Evolutionary conservation across 2,888 invertebrate genomes (phyloP).

Genomic region (Acanthoscelides obtectus): DNA sequence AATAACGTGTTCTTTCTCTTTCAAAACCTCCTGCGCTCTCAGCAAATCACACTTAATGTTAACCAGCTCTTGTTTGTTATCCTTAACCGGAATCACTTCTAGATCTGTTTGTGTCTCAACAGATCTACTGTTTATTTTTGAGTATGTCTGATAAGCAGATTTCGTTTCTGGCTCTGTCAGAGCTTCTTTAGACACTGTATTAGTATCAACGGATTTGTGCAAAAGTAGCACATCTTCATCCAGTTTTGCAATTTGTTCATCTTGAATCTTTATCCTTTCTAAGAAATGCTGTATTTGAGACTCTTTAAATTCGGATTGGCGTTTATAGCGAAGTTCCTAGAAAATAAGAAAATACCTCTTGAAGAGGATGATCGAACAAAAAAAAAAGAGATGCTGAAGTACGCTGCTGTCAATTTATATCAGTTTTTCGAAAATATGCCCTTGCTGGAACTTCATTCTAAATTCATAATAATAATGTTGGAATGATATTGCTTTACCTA

Average conservation of each 20-base stretch:
- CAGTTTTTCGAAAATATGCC: background rate
- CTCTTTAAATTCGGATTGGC: slow-evolving; percentile 42
- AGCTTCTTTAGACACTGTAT: background rate
- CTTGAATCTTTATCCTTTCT: slow-evolving; percentile 40
- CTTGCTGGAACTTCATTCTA: too few species aligned
- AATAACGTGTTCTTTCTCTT: slow-evolving; percentile 26
- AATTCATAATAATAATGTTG: too few species aligned
- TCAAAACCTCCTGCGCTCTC: slow-evolving; percentile 16
- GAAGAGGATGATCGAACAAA: too few species aligned
- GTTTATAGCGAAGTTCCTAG: slow-evolving; percentile 38
- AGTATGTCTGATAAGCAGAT: background rate
- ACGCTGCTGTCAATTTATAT: too few species aligned
- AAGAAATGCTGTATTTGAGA: slow-evolving; percentile 39
- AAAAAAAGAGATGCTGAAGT: too few species aligned
- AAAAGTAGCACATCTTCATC: slow-evolving; percentile 50
- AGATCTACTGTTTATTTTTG: background rate
- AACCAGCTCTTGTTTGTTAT: background rate
- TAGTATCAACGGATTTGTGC: slow-evolving; percentile 29
- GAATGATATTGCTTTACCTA: too few species aligned
- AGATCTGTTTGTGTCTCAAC: slow-evolving; percentile 24
- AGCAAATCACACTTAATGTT: background rate
- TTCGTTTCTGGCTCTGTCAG: background rate
- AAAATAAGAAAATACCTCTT: too few species aligned
- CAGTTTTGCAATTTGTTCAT: slow-evolving; percentile 47
- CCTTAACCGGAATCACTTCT: background rate